Conservation (phyloP, 1,140 invertebrate genomes). For the Arion vulgaris region DNA sequence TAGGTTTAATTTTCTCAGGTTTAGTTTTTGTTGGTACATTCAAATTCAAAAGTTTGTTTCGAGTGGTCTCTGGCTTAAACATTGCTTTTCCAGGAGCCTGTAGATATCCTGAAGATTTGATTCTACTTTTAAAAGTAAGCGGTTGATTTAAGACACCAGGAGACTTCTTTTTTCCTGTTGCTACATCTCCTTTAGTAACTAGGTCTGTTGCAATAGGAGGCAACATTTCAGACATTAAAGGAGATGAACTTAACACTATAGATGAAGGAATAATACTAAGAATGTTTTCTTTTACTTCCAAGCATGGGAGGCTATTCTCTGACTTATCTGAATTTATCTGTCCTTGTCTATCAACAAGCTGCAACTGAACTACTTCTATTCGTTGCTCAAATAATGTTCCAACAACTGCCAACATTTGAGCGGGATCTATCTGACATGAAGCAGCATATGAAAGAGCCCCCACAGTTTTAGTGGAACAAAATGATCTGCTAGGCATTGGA, state of each 20-base stretch:
- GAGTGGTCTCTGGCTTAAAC: slow-evolving; percentile 60
- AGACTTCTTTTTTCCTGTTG: slow-evolving; percentile 44
- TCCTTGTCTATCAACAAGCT: slow-evolving; percentile 32
- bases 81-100: slow-evolving; percentile 59
- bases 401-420: slow-evolving; percentile 57
- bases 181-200: slow-evolving; percentile 35
- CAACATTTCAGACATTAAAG: slow-evolving; percentile 59
- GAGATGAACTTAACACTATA: slow-evolving; percentile 56
- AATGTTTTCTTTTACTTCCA: not conserved
- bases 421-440: slow-evolving; percentile 43
- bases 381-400: slow-evolving; percentile 64
- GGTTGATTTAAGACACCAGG: slow-evolving; percentile 57
- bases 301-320: not conserved
- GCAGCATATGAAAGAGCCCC: slow-evolving; percentile 51
- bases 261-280: slow-evolving; percentile 40
- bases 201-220: slow-evolving; percentile 50
- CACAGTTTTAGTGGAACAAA: slow-evolving; percentile 37
- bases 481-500: slow-evolving; percentile 44
- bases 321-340: not conserved
- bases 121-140: slow-evolving; percentile 65
- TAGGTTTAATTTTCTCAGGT: slow-evolving; percentile 9
- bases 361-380: slow-evolving; percentile 59
- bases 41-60: slow-evolving; percentile 15
- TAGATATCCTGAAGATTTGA: slow-evolving; percentile 71
- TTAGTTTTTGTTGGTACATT: slow-evolving; percentile 29